Evolutionary conservation across 1,140 invertebrate species (phyloP).

Genomic region (Drosophila pallidifrons): DNA sequence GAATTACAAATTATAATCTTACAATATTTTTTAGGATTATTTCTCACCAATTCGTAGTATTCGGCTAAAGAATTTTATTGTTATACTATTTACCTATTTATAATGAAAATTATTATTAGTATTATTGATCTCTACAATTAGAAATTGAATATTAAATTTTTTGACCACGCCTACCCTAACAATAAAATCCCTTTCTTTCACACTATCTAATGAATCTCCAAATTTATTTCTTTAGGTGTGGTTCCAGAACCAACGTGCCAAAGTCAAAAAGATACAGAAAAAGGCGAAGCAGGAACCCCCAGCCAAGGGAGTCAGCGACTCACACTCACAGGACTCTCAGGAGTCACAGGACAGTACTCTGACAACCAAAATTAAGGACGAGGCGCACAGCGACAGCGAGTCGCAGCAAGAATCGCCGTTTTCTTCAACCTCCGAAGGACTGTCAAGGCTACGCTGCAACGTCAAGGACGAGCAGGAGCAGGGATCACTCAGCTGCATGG

Average conservation of each 20-base stretch:
- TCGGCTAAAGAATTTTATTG: too few species aligned
- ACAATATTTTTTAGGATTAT: too few species aligned
- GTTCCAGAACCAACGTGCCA: slow-evolving; percentile 93
- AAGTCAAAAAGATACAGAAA: slow-evolving; percentile 90
- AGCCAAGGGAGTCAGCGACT: slow-evolving; percentile 85
- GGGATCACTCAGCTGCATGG: slow-evolving; percentile 80
- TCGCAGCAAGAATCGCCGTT: slow-evolving; percentile 81
- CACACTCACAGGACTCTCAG: slow-evolving; percentile 85
- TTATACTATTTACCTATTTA: too few species aligned
- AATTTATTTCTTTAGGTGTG: slow-evolving; percentile 87
- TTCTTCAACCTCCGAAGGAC: slow-evolving; percentile 76
- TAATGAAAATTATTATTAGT: too few species aligned
- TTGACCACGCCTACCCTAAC: too few species aligned
- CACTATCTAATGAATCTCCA: too few species aligned
- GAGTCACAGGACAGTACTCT: slow-evolving; percentile 84
- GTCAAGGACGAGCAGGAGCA: slow-evolving; percentile 83
- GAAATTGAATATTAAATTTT: too few species aligned
- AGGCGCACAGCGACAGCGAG: slow-evolving; percentile 86
- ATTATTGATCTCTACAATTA: too few species aligned
- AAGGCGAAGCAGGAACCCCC: slow-evolving; percentile 85
- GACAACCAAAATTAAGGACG: slow-evolving; percentile 86
- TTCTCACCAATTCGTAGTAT: too few species aligned
- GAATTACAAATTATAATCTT: too few species aligned
- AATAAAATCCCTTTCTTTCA: too few species aligned
- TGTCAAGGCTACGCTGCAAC: slow-evolving; percentile 65